A percentile compares a stretch with the other conserved stretches of the same genome.
Evolutionary conservation across 30 jellyfish, hydroid and myxozoan species (phyloP).

Genomic region (Rhopilema esculentum): DNA sequence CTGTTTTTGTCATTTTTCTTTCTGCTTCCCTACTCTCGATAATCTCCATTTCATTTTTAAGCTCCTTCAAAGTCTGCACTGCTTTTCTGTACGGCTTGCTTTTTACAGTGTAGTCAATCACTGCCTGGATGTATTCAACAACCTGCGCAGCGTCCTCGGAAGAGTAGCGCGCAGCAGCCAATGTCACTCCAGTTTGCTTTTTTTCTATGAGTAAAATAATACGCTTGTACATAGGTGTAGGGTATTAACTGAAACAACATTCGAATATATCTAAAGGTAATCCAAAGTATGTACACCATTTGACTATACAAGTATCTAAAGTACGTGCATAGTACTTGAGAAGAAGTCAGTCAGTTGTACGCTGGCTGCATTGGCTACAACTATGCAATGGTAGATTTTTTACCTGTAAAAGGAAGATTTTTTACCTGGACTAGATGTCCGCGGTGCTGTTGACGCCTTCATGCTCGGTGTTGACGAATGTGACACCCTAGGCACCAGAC

Average conservation of each 20-base stretch:
- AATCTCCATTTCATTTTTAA: slow-evolving; percentile 61
- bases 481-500: slow-evolving; percentile 15
- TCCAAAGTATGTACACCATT: too few species aligned
- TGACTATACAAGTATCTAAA: too few species aligned
- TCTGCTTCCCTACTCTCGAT: slow-evolving; percentile 40
- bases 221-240: too few species aligned
- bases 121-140: slow-evolving; percentile 82
- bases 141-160: slow-evolving; percentile 95
- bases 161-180: slow-evolving; percentile 85
- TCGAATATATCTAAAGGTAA: not conserved
- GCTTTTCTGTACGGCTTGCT: slow-evolving; percentile 65
- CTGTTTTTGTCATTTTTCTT: slow-evolving; percentile 1
- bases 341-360: too few species aligned
- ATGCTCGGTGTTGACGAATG: slow-evolving; percentile 2
- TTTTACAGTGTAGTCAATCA: slow-evolving; percentile 61
- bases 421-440: slow-evolving; percentile 53
- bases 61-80: slow-evolving; percentile 41
- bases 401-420: too few species aligned
- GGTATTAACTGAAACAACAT: not conserved
- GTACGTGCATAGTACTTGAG: too few species aligned
- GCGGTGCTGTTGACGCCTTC: slow-evolving; percentile 8
- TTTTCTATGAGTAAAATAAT: slow-evolving; percentile 14
- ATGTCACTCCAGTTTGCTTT: slow-evolving; percentile 56
- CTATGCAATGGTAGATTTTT: too few species aligned
- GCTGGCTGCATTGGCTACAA: too few species aligned